phyloP scores from a whole-genome alignment of 2,888 invertebrate genomes.

The Hetaerina titia region DNA sequence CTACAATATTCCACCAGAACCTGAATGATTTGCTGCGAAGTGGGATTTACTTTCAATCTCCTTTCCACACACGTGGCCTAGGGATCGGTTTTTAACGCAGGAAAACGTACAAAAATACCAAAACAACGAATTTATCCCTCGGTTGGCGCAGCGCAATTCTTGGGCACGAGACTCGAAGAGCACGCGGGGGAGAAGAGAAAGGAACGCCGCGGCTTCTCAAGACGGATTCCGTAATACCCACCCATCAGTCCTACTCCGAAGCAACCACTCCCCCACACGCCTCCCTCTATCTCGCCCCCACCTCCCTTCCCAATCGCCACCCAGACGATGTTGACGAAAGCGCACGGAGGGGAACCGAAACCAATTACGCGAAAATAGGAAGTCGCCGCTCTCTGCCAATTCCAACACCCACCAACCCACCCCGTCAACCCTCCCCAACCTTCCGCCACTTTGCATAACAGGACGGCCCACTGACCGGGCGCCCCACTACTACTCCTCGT shows the following conservation, averaged over 20 bases:
- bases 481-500: slow-evolving; percentile 16
- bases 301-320: neutral
- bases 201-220: neutral
- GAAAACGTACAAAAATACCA: neutral
- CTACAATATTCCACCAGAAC: neutral
- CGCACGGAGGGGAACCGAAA: neutral
- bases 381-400: slow-evolving; percentile 36
- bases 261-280: neutral
- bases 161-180: neutral
- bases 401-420: neutral
- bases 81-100: neutral
- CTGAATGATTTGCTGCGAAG: neutral
- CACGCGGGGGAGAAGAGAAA: neutral
- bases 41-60: neutral
- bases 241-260: neutral
- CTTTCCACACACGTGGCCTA: neutral
- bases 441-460: slow-evolving; percentile 28
- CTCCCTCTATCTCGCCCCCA: no score
- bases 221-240: neutral
- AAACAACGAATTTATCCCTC: neutral
- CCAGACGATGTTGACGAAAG: slow-evolving; percentile 2
- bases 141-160: neutral
- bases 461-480: slow-evolving; percentile 53
- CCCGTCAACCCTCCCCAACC: neutral
- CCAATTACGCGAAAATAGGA: slow-evolving; percentile 3